phyloP scores from a whole-genome alignment of 1,140 invertebrate genomes.

The Ptiloglossa arizonensis region DNA sequence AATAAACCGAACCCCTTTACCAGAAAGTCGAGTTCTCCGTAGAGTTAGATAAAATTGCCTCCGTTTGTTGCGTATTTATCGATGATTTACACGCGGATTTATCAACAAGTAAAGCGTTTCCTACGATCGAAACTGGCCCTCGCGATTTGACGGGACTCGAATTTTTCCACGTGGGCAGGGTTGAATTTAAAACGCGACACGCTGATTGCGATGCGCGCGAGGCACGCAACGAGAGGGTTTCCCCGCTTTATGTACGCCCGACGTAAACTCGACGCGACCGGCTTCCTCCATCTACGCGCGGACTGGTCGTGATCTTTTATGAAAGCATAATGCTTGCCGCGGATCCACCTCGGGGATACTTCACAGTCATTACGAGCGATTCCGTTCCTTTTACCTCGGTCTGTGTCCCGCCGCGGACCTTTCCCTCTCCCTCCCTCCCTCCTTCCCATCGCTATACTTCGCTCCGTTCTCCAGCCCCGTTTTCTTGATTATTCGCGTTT shows the following conservation, averaged over 20 bases:
- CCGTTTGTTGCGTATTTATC: no score
- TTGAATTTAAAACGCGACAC: not conserved
- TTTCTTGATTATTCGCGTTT: constrained; percentile 57
- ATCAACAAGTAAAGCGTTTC: no score
- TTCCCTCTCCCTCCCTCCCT: not conserved
- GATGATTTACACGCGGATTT: no score
- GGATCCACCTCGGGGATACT: constrained; percentile 33
- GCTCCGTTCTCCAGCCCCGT: no score
- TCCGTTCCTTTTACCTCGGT: constrained; percentile 40
- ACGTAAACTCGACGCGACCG: constrained; percentile 29
- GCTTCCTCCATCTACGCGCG: constrained; percentile 15
- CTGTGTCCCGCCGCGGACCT: not conserved
- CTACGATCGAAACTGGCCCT: not conserved
- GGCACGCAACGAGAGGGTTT: constrained; percentile 11
- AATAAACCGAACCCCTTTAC: not conserved
- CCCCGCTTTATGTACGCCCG: constrained; percentile 1
- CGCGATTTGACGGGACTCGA: no score
- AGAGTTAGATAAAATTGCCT: no score
- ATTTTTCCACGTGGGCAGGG: no score
- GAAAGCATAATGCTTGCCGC: constrained; percentile 53
- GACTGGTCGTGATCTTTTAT: constrained; percentile 39
- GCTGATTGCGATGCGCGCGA: constrained; percentile 5
- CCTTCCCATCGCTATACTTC: no score
- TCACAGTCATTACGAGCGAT: constrained; percentile 48
- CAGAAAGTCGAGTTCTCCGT: not conserved